Base-by-base conservation (phyloP, 2,888 invertebrate genomes). In the Serripes groenlandicus region DNA sequence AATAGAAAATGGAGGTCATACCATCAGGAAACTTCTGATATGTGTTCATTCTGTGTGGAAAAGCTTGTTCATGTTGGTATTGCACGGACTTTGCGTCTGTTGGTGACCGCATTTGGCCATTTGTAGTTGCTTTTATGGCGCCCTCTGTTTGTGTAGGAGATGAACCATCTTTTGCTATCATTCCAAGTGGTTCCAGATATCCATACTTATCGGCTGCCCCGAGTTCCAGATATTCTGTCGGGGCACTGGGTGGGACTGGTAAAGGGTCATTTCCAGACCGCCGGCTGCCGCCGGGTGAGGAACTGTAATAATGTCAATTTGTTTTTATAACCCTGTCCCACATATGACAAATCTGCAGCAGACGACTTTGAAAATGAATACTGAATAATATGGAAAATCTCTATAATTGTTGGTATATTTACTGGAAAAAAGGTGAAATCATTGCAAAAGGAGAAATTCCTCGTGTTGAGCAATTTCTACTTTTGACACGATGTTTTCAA, bases 221-320 rank as follows among this genome's bases (percentile, higher is more conserved):
- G 1, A 81, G 64, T 35, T 81, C 81, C n/a, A 81, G 76, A 74
- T 81, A 81, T 70, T 74, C 79, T 26, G 34, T 34, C 11, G 75
- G 32, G 11, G 62, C 73, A 32, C 23, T 62, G 21, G 75, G 77
- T n/a, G 72, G 26, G 15, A 60, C 68, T 1, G 76, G 76, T 15
- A 72, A 60, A 1, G 81, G 81, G 58, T 76, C 81, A 35, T 60
- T 58, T 23, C 68, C 73, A 3, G 68, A 52, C 23, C 76, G 62
- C 11, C 58, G 15, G n/a, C 34, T 30, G 23, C 21, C 34, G 30
- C 37, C 75, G 2, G 75, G 69, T 37, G 26, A 34, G 1, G n/a
- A 30, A 11, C 52, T 73, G 49, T 9, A 34, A 34, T n/a, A 21
- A n/a, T 26, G 32, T 60, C 56, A n/a, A 5, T 26, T n/a, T n/a